Conservation (phyloP, 2,797 vertebrate genomes). For the Balearica regulorum region DNA sequence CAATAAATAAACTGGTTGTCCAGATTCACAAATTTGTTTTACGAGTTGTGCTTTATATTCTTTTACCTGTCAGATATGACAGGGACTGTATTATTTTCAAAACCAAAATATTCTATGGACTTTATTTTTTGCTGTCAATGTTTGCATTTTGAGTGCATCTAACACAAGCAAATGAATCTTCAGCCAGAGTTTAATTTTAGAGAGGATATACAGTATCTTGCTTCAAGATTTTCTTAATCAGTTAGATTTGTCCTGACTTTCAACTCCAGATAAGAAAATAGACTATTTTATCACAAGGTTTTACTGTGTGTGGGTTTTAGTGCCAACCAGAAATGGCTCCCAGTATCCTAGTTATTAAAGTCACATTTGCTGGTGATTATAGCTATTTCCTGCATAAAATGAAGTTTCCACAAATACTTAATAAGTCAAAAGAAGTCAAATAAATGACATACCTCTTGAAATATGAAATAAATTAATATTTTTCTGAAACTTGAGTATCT, state of each 20-base stretch:
- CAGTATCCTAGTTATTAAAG: slow-evolving; percentile 67
- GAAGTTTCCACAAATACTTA: slow-evolving; percentile 67
- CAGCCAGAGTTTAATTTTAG: slow-evolving; percentile 64
- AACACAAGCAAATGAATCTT: slow-evolving; percentile 21
- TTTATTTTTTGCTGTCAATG: not conserved
- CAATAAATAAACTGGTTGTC: not conserved
- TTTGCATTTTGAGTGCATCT: not conserved
- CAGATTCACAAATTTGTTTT: not conserved
- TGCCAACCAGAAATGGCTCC: slow-evolving; percentile 59
- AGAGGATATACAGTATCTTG: slow-evolving; percentile 58
- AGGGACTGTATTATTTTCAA: not conserved
- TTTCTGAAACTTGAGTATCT: slow-evolving; percentile 5
- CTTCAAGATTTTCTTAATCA: slow-evolving; percentile 67
- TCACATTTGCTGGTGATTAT: slow-evolving; percentile 68
- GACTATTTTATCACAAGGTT: slow-evolving; percentile 56
- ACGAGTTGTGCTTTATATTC: not conserved
- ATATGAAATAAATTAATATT: slow-evolving; percentile 32
- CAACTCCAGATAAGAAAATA: slow-evolving; percentile 67
- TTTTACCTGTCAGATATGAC: not conserved
- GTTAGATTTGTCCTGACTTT: slow-evolving; percentile 66
- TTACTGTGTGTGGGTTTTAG: slow-evolving; percentile 41
- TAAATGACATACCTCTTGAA: slow-evolving; percentile 41
- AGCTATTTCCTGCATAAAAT: slow-evolving; percentile 69
- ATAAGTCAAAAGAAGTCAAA: slow-evolving; percentile 59
- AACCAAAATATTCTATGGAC: not conserved